A percentile compares a stretch with the other conserved stretches of the same genome.
These are phyloP conservation scores for Lota lota DNA, from an alignment of 2,113 vertebrate species.

Conservation along the genomic window DNA sequence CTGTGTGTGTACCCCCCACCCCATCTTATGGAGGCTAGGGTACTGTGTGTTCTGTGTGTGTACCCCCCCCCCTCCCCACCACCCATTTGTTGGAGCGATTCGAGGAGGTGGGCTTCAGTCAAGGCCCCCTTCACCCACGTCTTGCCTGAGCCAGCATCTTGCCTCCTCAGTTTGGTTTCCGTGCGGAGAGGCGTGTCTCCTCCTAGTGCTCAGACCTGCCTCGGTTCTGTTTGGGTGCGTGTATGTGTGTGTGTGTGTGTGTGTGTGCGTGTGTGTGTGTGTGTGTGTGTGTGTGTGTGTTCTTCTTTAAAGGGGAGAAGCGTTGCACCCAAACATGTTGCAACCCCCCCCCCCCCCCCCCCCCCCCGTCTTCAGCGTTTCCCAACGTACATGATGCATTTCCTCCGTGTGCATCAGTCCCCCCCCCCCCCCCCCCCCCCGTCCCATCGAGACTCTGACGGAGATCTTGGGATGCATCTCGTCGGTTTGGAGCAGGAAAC, in stretches of 20 bases:
- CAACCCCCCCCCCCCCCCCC: conserved; percentile 11
- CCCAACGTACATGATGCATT: conserved; percentile 49
- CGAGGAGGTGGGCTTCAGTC: conserved; percentile 52
- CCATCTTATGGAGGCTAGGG: not conserved
- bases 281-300: too few relatives aligned
- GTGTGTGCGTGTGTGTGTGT: too few relatives aligned
- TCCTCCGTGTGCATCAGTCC: conserved; percentile 48
- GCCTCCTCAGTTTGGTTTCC: conserved; percentile 60
- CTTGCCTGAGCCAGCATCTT: conserved; percentile 54
- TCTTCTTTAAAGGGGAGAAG: conserved; percentile 22
- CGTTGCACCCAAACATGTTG: conserved; percentile 29
- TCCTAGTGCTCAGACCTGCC: conserved; percentile 21
- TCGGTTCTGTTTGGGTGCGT: conserved; percentile 6
- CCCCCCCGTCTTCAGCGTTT: conserved; percentile 48
- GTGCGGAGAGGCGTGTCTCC: conserved; percentile 22
- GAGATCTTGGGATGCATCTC: conserved; percentile 59
- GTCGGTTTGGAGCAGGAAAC: conserved; percentile 59
- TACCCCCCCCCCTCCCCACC: conserved; percentile 17
- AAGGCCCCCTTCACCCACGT: conserved; percentile 36
- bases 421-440: not conserved
- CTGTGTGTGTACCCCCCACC: conserved; percentile 2
- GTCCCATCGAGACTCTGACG: conserved; percentile 6
- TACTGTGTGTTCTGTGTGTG: conserved; percentile 15
- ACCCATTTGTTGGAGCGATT: conserved; percentile 55
- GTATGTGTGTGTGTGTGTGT: too few relatives aligned